Base-by-base conservation (phyloP, 1,140 invertebrate genomes). In the Procambarus virginalis region DNA sequence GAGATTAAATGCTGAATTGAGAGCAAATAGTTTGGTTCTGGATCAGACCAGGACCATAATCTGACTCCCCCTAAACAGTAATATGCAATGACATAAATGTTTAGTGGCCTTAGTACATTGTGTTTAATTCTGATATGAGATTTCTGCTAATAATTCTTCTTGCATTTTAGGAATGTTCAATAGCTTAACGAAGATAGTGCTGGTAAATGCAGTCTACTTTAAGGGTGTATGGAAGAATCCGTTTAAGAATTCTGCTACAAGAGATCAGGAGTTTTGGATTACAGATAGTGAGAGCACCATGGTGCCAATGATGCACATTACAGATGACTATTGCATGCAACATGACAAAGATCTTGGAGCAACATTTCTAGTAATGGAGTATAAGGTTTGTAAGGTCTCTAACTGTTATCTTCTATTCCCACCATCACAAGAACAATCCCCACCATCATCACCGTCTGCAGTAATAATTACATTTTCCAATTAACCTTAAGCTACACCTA, bases 141-240 rank as follows among this genome's bases (percentile, higher is more conserved):
- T n/a, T n/a, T n/a, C n/a, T n/a, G n/a, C 51, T 55, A 55, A 9
- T 55, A 55, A 2, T 3, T 55, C 12, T 55, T 55, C 51, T 55
- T 55, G 12, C 3, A 64, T 79, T 81, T 64, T 93, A 81, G 89
- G 92, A 64, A 85, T 58, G 93, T 93, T 82, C 89, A 93, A 94
- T 64, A 86, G 94, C 0, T 93, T 96, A 95, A 91, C 95, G 94
- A 94, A 95, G 86, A 86, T 97, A 51, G 95, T 98, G 8, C 94
- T 98, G 2, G 94, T 97, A 2, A 98, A 98, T 94, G 97, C 97
- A 17, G 94, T 98, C 60, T 97, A 98, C 93, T 98, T 98, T 94
- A 97, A 97, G 94, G 97, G 97, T 14, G 94, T 95, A 51, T 98
- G 97, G 97, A 94, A 95, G 77, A 94, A 95, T 12, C 95, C 96